Conservation (phyloP, 2,113 vertebrate genomes). For the Canis aureus region DNA sequence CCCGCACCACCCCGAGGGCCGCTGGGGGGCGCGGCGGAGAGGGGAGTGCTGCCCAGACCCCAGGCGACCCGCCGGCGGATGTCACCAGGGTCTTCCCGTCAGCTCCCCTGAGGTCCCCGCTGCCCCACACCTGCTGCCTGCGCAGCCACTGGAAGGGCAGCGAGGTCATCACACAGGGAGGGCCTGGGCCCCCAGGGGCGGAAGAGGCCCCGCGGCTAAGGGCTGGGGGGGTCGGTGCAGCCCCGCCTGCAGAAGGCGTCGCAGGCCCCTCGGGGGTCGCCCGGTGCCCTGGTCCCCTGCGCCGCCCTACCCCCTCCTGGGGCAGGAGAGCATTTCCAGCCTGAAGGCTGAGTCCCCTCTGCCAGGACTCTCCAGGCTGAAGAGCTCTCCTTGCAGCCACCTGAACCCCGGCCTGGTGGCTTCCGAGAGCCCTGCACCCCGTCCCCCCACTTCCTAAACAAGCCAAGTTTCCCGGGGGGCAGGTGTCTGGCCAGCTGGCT, state of each 20-base stretch:
- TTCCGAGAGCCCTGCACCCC: not conserved
- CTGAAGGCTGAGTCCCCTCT: not conserved
- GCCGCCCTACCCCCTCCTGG: not conserved
- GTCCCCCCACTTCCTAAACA: fast-evolving
- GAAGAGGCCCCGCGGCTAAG: too few relatives aligned
- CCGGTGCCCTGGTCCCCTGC: not conserved
- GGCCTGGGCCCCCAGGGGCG: too few relatives aligned
- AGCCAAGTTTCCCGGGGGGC: fast-evolving
- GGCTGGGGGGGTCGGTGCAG: not conserved
- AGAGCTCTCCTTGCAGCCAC: not conserved
- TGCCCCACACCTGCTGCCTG: fast-evolving
- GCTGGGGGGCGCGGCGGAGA: fast-evolving
- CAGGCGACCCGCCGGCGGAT: not conserved
- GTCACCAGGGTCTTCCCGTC: not conserved
- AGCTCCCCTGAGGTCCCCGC: not conserved
- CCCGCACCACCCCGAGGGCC: not conserved
- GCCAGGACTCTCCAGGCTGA: not conserved
- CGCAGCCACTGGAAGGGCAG: not conserved
- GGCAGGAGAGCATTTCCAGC: conserved; percentile 15
- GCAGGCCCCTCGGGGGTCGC: not conserved
- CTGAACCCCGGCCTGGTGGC: not conserved
- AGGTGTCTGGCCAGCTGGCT: not conserved
- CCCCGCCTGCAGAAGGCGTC: not conserved
- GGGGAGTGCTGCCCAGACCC: not conserved
- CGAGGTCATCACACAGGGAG: too few relatives aligned